Percentiles rank a stretch among this genome's conserved stretches.
phyloP scores from a whole-genome alignment of 2,797 vertebrate genomes.

The Tinamus major region DNA sequence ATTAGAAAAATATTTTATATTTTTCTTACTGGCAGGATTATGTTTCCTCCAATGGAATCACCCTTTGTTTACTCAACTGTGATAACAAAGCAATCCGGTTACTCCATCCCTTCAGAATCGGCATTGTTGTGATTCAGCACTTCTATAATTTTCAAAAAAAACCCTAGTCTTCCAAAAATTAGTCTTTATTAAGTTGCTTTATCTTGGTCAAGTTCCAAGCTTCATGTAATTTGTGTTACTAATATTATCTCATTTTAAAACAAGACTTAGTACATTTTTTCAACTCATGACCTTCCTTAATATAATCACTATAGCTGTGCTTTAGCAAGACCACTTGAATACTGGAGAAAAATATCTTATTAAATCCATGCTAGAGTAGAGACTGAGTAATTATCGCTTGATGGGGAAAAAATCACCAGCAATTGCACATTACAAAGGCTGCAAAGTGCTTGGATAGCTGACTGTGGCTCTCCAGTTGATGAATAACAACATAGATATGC shows the following conservation, averaged over 20 bases:
- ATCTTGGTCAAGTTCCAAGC: slow-evolving; percentile 25
- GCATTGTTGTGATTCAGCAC: not conserved
- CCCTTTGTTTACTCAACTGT: not conserved
- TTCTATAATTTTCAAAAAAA: not conserved
- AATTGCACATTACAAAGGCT: slow-evolving; percentile 11
- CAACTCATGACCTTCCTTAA: slow-evolving; percentile 12
- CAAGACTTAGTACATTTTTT: slow-evolving; percentile 37
- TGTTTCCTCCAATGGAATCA: not conserved
- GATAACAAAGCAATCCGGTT: slow-evolving; percentile 12
- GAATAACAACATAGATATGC: not conserved
- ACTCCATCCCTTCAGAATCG: not conserved
- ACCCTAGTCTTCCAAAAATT: not conserved
- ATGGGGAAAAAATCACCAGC: not conserved
- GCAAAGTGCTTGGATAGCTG: slow-evolving; percentile 29
- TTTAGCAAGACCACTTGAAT: slow-evolving; percentile 20
- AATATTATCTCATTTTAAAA: slow-evolving; percentile 46
- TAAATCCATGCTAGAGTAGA: slow-evolving; percentile 22
- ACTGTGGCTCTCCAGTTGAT: slow-evolving; percentile 33
- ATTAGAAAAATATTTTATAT: not conserved
- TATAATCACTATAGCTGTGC: slow-evolving; percentile 8
- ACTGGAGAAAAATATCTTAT: slow-evolving; percentile 36
- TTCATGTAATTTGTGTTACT: slow-evolving; percentile 1
- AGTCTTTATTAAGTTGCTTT: not conserved
- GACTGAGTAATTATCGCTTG: not conserved
- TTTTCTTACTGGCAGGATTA: not conserved